A percentile compares a stretch with the other conserved stretches of the same genome.
These are phyloP conservation scores for Rotaria magnacalcarata DNA, from an alignment of 2,888 invertebrate genomes.

Conservation along the genomic window DNA sequence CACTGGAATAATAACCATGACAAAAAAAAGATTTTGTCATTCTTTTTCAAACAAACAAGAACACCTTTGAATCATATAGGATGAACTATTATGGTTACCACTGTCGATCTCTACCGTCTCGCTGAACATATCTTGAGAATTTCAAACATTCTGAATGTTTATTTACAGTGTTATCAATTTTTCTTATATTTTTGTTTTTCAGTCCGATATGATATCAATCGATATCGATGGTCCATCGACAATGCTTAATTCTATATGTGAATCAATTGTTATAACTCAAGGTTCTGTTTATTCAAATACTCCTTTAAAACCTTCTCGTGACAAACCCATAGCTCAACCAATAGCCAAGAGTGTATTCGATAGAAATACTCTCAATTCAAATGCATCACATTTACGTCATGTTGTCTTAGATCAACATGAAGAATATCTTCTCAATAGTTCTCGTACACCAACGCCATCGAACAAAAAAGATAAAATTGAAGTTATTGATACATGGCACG, in stretches of 20 bases:
- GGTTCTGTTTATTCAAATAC: constrained; percentile 5
- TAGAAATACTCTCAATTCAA: background rate
- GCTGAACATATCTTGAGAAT: too few relatives aligned
- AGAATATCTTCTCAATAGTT: background rate
- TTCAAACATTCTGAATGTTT: too few relatives aligned
- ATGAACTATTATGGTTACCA: too few relatives aligned
- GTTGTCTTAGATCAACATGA: background rate
- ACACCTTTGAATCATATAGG: too few relatives aligned
- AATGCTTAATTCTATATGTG: constrained; percentile 21
- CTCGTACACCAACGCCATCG: background rate
- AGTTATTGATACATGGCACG: background rate
- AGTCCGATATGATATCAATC: constrained; percentile 11
- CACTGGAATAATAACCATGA: too few relatives aligned
- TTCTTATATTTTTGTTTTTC: background rate
- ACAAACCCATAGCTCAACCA: background rate
- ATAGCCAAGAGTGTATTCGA: background rate
- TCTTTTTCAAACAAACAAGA: too few relatives aligned
- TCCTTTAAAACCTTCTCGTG: background rate
- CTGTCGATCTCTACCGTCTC: too few relatives aligned
- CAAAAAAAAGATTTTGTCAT: too few relatives aligned
- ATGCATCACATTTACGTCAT: background rate
- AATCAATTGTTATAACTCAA: constrained; percentile 31
- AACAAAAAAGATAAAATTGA: constrained; percentile 24
- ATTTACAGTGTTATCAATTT: too few relatives aligned
- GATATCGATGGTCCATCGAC: constrained; percentile 28